Evolutionary conservation across 53 echinoderm and acorn worm species (phyloP).

Genomic region (Arbacia lixula): DNA sequence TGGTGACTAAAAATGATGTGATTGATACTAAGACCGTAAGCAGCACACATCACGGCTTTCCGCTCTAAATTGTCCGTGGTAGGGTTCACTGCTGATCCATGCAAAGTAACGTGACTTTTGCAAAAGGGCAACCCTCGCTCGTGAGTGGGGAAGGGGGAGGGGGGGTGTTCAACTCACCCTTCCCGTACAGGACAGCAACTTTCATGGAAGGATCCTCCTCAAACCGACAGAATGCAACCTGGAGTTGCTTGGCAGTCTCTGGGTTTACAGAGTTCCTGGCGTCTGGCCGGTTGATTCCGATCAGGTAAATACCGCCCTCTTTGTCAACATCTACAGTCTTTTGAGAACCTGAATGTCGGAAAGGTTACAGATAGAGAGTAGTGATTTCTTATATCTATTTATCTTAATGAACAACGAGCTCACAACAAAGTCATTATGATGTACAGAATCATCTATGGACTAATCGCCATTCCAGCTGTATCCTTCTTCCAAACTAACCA

Average conservation of each 20-base stretch:
- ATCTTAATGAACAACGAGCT: not conserved
- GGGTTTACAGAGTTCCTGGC: constrained; percentile 82
- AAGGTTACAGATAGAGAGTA: not conserved
- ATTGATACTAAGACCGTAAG: too few species aligned
- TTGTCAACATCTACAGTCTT: constrained; percentile 74
- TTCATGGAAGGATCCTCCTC: constrained; percentile 71
- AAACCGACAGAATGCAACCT: constrained; percentile 78
- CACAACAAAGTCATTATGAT: too few species aligned
- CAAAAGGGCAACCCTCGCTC: too few species aligned
- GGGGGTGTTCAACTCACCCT: constrained; percentile 63
- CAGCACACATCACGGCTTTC: too few species aligned
- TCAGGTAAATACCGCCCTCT: constrained; percentile 75
- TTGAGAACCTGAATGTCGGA: not conserved
- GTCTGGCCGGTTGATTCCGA: constrained; percentile 83
- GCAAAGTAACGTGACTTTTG: too few species aligned
- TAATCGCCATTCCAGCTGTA: too few species aligned
- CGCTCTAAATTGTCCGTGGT: too few species aligned
- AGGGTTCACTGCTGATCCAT: too few species aligned
- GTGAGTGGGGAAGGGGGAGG: too few species aligned
- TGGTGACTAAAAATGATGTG: too few species aligned
- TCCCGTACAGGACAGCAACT: constrained; percentile 91
- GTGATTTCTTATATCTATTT: not conserved
- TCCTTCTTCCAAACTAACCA: not conserved
- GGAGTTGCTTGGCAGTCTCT: constrained; percentile 79
- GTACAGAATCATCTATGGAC: not conserved